Evolutionary conservation across 2,888 invertebrate genomes (phyloP), one percentile per base, ranked within the genome.

Genomic region (Neelides folsomi): DNA sequence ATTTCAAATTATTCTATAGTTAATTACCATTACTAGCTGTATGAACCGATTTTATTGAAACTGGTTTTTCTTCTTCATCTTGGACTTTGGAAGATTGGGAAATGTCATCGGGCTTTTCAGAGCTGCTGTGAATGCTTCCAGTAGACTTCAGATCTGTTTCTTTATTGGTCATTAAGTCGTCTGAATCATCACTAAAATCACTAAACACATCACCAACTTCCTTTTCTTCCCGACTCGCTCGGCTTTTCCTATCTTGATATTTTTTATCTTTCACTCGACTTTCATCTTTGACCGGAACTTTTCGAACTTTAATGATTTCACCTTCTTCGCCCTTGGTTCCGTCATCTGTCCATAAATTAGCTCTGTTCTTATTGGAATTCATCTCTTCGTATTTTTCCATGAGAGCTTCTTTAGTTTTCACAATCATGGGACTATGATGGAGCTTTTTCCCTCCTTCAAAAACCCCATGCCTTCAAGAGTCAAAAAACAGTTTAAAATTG

Each of bases 181-280:
- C 65, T 0, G 58, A 63, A 41, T 65, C 65, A 52, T 64, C 64
- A 54, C 64, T 64, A 49, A 65, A 64, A 52, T 65, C 65, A 51
- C 64, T 64, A 8, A 64, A 47, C 16, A 54, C 46, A 38, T 52
- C 54, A n/a, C 48, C 50, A 34, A 52, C 56, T 9, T 18, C 18
- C 12, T 42, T 45, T 49, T 45, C 51, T 47, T 34, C 45, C 35
- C 46, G 52, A 39, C 42, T 47, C 47, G 37, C 13, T 10, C 35
- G 13, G 39, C 20, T 39, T 13, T 10, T 38, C 27, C 39, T 47
- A 27, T 16, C 27, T 3, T 15, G 19, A 18, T 46, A 45, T 49
- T 45, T 51, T 47, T 34, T 49, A 34, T 49, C 52, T 40, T 41
- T 47, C 47, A 42, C 13, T 10, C 35, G 13, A 38, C 20, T 39